A percentile compares a stretch with the other conserved stretches of the same genome.
Evolutionary conservation across 2,888 invertebrate genomes (phyloP).

Genomic region (Nematopogon swammerdamellus): DNA sequence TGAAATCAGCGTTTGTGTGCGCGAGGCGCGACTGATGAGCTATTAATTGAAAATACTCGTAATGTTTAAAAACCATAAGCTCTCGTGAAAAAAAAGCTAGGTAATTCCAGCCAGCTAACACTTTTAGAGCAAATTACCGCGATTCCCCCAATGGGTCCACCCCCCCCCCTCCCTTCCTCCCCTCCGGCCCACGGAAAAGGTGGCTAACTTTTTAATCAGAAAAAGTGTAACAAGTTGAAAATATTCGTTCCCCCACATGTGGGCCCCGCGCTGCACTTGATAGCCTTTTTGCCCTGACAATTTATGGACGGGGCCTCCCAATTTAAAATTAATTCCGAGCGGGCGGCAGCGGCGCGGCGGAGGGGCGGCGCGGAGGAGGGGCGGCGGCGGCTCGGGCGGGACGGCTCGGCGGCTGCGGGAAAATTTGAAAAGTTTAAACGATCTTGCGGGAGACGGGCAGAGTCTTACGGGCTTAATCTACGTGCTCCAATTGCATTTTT

Average conservation of each 20-base stretch:
- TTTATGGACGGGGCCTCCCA: slow-evolving; percentile 27
- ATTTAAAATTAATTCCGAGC: slow-evolving; percentile 39
- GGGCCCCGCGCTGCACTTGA: slow-evolving; percentile 14
- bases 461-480: slow-evolving; percentile 14
- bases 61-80: no score
- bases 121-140: no score
- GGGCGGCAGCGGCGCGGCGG: neutral
- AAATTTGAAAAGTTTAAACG: slow-evolving; percentile 55
- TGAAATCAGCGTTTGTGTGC: no score
- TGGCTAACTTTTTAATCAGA: neutral
- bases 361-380: neutral
- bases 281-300: slow-evolving; percentile 15
- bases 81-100: no score
- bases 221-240: neutral
- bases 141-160: no score
- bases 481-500: slow-evolving; percentile 45
- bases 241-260: slow-evolving; percentile 20
- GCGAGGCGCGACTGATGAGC: no score
- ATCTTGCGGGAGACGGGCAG: slow-evolving; percentile 26
- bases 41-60: no score
- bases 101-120: no score
- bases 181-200: no score
- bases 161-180: no score
- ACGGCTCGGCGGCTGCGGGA: slow-evolving; percentile 32
- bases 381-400: neutral